Evolutionary conservation across 2,797 vertebrate species (phyloP), one percentile per base, ranked within the genome.

Genomic region (Antrozous pallidus): DNA sequence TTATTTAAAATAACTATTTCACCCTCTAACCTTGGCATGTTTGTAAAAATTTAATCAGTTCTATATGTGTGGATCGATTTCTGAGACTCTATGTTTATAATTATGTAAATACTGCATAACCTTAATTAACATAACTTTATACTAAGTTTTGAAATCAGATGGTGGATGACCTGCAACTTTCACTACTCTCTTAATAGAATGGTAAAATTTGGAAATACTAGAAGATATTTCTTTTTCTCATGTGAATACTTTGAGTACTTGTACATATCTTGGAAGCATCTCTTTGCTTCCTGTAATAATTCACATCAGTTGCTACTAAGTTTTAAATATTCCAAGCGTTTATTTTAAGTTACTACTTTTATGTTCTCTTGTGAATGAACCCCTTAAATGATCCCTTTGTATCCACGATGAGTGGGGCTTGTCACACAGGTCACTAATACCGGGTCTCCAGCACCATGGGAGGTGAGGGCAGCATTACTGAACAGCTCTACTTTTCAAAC

Each of bases 261-360:
- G 24, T 67, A 73, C 24, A 13, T 74, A 88, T 51, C 61, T 22
- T 63, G 16, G 26, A 93, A 94, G 75, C 45, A 83, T 74, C 31
- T 12, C 42, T 96, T 86, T 84, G 56, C 49, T 81, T 96, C 40
- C 40, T 85, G 9, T 38, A 83, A 73, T 65, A 91, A 56, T 94
- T 93, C 82, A 87, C 1, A 95, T 65, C 36, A 58, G 28, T 38
- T 61, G 63, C 51, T 92, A 75, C 70, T 78, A 91, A 95, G n/a
- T 33, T 42, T 91, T 54, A 81, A 81, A 40, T 87, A 85, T 84
- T 84, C 63, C 49, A 93, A 81, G 82, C 54, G 33, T 95, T 96
- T 36, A 63, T 89, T 58, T 8, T 79, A 83, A 91, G 17, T 85
- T 90, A 31, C 82, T 65, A 36, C n/a, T 82, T 96, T 96, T 71